Percentiles rank a stretch among this genome's conserved stretches.
Conservation (phyloP, 2,888 invertebrate genomes). For the Lasioglossum leucozonium region DNA sequence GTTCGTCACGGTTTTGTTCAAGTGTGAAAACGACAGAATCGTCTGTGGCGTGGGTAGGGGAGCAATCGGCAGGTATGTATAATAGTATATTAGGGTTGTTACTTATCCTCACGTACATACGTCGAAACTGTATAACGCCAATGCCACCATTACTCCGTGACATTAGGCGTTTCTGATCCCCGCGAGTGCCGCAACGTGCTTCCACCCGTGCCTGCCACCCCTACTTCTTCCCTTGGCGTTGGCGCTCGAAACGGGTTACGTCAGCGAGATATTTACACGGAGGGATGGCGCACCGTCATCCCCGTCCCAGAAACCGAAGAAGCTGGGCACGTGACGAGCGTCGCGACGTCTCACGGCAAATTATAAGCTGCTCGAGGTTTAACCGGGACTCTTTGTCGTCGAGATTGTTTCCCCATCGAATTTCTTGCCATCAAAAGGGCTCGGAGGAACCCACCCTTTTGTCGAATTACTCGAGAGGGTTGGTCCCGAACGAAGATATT, state of each 20-base stretch:
- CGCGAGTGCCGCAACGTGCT: slow-evolving; percentile 8
- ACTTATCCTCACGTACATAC: slow-evolving; percentile 28
- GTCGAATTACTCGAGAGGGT: neutral
- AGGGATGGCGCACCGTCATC: neutral
- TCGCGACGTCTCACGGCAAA: neutral
- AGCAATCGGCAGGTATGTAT: neutral
- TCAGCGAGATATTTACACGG: slow-evolving; percentile 43
- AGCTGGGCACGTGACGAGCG: neutral
- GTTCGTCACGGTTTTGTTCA: neutral
- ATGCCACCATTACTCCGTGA: slow-evolving; percentile 25
- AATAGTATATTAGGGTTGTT: slow-evolving; percentile 30
- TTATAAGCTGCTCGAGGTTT: slow-evolving; percentile 11
- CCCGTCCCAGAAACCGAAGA: neutral
- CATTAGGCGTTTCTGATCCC: neutral
- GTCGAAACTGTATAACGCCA: slow-evolving; percentile 12
- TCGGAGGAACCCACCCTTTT: neutral
- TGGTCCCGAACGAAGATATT: neutral
- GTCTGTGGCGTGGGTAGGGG: neutral
- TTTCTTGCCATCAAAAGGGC: neutral
- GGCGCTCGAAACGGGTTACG: slow-evolving; percentile 25
- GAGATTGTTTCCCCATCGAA: neutral
- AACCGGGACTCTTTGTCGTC: neutral
- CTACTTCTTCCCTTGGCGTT: neutral
- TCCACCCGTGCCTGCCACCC: neutral
- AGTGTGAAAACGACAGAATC: neutral